Evolutionary conservation across 92 coral and sea anemone genomes (phyloP).

Genomic region (Paragorgia papillata): DNA sequence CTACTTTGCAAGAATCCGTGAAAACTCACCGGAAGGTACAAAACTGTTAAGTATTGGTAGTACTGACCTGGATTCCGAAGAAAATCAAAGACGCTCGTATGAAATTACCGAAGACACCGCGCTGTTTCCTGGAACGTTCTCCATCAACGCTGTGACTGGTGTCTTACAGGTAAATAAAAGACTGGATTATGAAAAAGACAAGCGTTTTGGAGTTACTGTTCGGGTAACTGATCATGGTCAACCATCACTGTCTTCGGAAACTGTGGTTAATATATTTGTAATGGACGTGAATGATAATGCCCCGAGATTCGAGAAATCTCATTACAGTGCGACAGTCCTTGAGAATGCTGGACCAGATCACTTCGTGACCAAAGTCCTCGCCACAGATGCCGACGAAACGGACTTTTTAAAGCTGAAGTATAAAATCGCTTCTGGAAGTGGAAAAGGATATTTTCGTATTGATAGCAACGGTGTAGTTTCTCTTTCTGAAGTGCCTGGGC

Average conservation of each 20-base stretch:
- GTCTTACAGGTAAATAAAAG: slow-evolving; percentile 64
- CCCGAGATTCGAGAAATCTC: slow-evolving; percentile 76
- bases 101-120: slow-evolving; percentile 63
- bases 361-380: slow-evolving; percentile 91
- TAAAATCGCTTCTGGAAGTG: slow-evolving; percentile 69
- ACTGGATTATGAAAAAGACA: slow-evolving; percentile 82
- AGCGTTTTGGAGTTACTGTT: slow-evolving; percentile 74
- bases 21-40: slow-evolving; percentile 71
- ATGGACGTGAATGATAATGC: slow-evolving; percentile 91
- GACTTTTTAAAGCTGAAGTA: slow-evolving; percentile 74
- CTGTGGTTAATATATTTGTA: slow-evolving; percentile 76
- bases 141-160: slow-evolving; percentile 63
- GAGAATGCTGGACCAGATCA: slow-evolving; percentile 93
- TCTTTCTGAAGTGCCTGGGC: slow-evolving; percentile 74
- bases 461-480: slow-evolving; percentile 85
- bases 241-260: slow-evolving; percentile 87
- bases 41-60: slow-evolving; percentile 72
- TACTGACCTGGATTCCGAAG: slow-evolving; percentile 83
- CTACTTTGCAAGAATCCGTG: slow-evolving; percentile 77
- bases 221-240: slow-evolving; percentile 81
- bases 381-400: slow-evolving; percentile 87
- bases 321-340: slow-evolving; percentile 85
- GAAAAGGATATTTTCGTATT: slow-evolving; percentile 69
- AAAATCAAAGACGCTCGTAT: slow-evolving; percentile 69
- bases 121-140: slow-evolving; percentile 50